Percentiles rank a stretch among this genome's conserved stretches.
phyloP scores from a whole-genome alignment of 2,797 vertebrate species.

The Neostethus bicornis region DNA sequence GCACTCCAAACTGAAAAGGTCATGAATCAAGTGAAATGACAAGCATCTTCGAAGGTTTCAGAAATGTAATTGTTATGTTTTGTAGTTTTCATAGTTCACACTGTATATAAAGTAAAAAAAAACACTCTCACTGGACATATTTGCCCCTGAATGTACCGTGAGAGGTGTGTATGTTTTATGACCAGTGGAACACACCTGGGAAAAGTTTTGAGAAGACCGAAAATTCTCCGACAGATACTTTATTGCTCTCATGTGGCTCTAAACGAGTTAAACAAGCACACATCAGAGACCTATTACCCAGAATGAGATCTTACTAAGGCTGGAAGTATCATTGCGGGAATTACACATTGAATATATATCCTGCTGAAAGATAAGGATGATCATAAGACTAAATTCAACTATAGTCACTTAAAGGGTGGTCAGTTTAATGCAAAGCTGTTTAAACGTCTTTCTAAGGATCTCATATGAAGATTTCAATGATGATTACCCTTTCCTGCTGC shows the following conservation, averaged over 20 bases:
- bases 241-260: conserved; percentile 69
- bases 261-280: conserved; percentile 80
- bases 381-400: conserved; percentile 31
- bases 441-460: neutral
- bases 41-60: neutral
- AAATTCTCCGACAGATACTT: conserved; percentile 71
- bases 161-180: conserved; percentile 68
- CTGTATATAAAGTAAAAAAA: conserved; percentile 43
- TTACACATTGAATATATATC: conserved; percentile 50
- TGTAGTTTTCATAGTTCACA: conserved; percentile 8
- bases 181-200: conserved; percentile 65
- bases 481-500: neutral
- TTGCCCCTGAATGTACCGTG: conserved; percentile 42
- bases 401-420: conserved; percentile 15
- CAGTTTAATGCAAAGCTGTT: neutral
- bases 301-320: conserved; percentile 72
- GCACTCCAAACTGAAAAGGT: conserved; percentile 58
- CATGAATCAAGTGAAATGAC: conserved; percentile 45
- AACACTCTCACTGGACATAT: conserved; percentile 42
- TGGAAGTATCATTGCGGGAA: conserved; percentile 50
- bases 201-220: conserved; percentile 64
- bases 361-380: conserved; percentile 51
- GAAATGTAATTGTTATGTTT: conserved; percentile 9
- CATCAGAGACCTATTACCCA: conserved; percentile 80
- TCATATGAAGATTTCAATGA: neutral